Evolutionary conservation across 2,888 invertebrate genomes (phyloP), one percentile per base, ranked within the genome.

Genomic region (Agonopterix arenella): DNA sequence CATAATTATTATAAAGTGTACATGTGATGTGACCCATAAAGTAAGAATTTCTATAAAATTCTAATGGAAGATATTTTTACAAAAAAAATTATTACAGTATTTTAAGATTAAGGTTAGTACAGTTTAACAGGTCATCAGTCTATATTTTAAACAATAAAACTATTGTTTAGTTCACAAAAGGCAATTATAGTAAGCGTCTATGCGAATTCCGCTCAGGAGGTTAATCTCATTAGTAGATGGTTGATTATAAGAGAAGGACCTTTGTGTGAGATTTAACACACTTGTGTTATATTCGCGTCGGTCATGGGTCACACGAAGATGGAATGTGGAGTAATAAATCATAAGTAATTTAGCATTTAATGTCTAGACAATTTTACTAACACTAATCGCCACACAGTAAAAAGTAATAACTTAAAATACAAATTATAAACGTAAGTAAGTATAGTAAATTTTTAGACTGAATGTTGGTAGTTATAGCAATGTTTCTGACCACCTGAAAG

Each of bases 161-260:
- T 73, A 80, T 80, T 86, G 83, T 86, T 81, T 76, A 70, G 65
- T 69, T 63, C 70, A 85, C 83, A 83, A 85, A 83, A 80, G 80
- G 75, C 73, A 75, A 83, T 83, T 83, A 77, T 72, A 60, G 64
- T 72, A 73, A 72, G 69, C 70, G 68, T 69, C 66, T 79, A 74
- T 76, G 79, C 75, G 78, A 75, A 74, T 73, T 67, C 69, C 63
- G 59, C 57, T 54, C 52, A 55, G 57, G 66, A 76, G 70, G 69
- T 66, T 76, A 76, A 80, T 70, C 74, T 75, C 65, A 75, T 76
- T 72, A 66, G 61, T 66, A 68, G 62, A 68, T 68, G 54, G 51
- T 54, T 55, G 68, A 73, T 73, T 66, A 70, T 58, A 64, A 58
- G 13, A 46, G 48, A 48, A 63, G 61, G 66, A 64, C 60, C 62